Conservation (phyloP, 37 sponge, comb jelly and placozoan genomes). For the Hormiphora californensis region DNA sequence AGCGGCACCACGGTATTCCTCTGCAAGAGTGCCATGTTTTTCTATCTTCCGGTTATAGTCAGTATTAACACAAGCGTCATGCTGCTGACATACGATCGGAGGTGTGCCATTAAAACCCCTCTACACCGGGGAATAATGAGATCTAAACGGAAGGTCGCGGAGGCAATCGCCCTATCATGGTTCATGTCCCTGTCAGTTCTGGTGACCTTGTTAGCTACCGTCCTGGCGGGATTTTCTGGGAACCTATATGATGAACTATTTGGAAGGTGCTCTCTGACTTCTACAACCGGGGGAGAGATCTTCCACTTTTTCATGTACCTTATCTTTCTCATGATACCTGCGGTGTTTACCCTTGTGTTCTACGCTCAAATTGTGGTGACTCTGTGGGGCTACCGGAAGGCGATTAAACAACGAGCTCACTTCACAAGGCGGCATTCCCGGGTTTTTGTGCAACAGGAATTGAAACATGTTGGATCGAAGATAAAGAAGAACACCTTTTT, state of each 20-base stretch:
- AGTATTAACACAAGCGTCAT: background rate
- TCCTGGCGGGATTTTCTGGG: background rate
- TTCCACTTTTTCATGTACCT: background rate
- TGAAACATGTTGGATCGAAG: background rate
- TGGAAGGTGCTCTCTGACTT: background rate
- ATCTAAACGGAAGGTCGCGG: background rate
- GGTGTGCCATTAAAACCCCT: background rate
- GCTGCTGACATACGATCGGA: conserved; percentile 1
- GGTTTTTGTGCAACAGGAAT: background rate
- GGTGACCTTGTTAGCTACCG: background rate
- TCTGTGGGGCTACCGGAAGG: background rate
- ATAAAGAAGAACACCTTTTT: background rate
- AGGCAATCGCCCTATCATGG: background rate
- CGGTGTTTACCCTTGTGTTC: background rate
- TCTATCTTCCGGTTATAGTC: background rate
- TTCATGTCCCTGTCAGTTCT: background rate
- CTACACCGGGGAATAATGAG: background rate
- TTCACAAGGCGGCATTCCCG: background rate
- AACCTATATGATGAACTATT: background rate
- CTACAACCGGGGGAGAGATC: background rate
- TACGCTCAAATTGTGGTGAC: background rate
- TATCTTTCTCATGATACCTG: background rate
- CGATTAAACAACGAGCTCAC: background rate
- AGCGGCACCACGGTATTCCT: background rate
- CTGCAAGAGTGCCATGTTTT: background rate